phyloP scores from a whole-genome alignment of 2,113 vertebrate species.

The Chunga burmeisteri region DNA sequence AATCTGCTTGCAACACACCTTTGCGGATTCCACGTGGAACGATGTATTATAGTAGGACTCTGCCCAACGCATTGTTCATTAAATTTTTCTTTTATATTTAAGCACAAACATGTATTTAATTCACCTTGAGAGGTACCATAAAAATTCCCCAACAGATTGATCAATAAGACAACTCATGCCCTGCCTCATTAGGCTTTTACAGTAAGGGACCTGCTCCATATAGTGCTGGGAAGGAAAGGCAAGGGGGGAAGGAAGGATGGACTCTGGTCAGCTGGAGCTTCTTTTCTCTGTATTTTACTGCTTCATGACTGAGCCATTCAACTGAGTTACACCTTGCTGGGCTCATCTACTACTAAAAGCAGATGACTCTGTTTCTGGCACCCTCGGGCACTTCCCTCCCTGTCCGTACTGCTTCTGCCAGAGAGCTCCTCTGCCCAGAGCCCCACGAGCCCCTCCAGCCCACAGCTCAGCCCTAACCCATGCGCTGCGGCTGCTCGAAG shows the following conservation, averaged over 20 bases:
- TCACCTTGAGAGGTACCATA: not conserved
- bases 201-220: not conserved
- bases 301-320: not conserved
- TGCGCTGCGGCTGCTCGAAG: not conserved
- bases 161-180: not conserved
- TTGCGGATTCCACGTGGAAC: too few species aligned
- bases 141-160: not conserved
- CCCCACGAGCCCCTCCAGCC: not conserved
- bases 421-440: too few species aligned
- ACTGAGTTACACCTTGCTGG: not conserved
- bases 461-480: not conserved
- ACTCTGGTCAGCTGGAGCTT: not conserved
- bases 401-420: not conserved
- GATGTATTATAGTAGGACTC: accelerated
- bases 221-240: not conserved
- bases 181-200: not conserved
- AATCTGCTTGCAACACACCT: not conserved
- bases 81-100: too few species aligned
- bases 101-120: not conserved
- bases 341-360: not conserved
- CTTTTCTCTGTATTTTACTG: not conserved
- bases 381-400: too few species aligned
- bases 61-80: not conserved
- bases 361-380: not conserved
- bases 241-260: too few species aligned